Evolutionary conservation across 2,888 invertebrate species (phyloP), one percentile per base, ranked within the genome.

Genomic region (Metacarcinus magister): DNA sequence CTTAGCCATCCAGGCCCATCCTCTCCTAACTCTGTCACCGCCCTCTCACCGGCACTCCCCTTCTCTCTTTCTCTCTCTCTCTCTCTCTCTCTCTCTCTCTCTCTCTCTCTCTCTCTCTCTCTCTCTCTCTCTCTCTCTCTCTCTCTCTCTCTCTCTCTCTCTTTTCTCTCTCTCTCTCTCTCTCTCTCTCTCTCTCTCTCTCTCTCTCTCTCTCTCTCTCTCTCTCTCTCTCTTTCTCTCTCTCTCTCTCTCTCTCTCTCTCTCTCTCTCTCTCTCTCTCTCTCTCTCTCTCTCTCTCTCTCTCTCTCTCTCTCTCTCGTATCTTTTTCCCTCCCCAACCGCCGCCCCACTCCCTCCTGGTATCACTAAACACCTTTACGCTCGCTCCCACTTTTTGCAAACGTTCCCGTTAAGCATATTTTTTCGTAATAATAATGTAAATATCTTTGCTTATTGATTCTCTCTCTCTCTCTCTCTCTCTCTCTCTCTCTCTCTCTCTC

Each of bases 201-300:
- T 95, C 94, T 82, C 94, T 54, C 94, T 60, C 92, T 28, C 82
- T 93, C 96, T 94, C 82, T 39, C 95, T 28, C 94, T 96, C 95
- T 95, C 94, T 97, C 90, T 96, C 91, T 95, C 90, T 94, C 48
- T 43, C 10, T 92, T 60, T 96, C 90, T 91, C 96, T 54, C 95
- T 95, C 94, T 92, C 93, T 96, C 95, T 97, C 95, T 96, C 95
- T 97, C 96, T 96, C 95, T 96, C 96, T 96, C 96, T 96, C 95
- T 89, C 95, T 93, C 93, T 96, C 60, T 32, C 60, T 93, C 60
- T 23, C 60, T 94, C 92, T 96, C 95, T 96, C 93, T 92, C 89
- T 89, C 87, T 60, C 60, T 60, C 60, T 60, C 60, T 60, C 60
- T 60, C 60, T 60, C 60, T 60, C 4, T 60, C 60, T 13, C 60